Evolutionary conservation across 2,113 vertebrate genomes (phyloP).

Genomic region (Capricornis sumatraensis): DNA sequence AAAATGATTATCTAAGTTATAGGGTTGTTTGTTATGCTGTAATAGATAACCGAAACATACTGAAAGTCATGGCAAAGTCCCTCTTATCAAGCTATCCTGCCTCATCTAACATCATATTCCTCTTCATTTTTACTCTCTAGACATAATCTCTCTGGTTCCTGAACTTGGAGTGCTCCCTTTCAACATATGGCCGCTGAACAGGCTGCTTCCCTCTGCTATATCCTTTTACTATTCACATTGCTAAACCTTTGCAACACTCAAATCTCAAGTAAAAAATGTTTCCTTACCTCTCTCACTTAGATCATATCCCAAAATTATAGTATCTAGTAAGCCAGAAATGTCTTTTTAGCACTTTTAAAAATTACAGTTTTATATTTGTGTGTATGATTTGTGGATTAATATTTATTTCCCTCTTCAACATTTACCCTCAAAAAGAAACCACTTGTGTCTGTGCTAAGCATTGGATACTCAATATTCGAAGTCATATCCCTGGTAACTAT

Average conservation of each 20-base stretch:
- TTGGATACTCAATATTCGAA: background rate
- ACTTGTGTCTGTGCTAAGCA: background rate
- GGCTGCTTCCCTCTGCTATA: background rate
- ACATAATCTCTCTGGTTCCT: background rate
- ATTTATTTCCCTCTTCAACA: background rate
- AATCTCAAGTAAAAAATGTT: background rate
- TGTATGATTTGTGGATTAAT: constrained; percentile 5
- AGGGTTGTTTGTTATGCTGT: background rate
- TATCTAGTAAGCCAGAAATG: background rate
- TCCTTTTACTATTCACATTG: background rate
- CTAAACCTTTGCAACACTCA: background rate
- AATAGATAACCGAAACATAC: background rate
- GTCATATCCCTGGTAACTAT: background rate
- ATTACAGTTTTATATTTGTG: background rate
- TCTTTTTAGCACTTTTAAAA: background rate
- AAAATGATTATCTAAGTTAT: background rate
- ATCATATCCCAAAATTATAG: background rate
- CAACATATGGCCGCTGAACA: background rate
- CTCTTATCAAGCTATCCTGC: background rate
- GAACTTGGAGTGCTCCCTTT: background rate
- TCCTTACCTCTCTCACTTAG: background rate
- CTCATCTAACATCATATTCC: background rate
- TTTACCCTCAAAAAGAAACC: background rate
- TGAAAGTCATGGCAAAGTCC: background rate
- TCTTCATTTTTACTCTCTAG: background rate